Conservation (phyloP, 1,140 invertebrate species). For the Pseudomyrmex dendroicus region DNA sequence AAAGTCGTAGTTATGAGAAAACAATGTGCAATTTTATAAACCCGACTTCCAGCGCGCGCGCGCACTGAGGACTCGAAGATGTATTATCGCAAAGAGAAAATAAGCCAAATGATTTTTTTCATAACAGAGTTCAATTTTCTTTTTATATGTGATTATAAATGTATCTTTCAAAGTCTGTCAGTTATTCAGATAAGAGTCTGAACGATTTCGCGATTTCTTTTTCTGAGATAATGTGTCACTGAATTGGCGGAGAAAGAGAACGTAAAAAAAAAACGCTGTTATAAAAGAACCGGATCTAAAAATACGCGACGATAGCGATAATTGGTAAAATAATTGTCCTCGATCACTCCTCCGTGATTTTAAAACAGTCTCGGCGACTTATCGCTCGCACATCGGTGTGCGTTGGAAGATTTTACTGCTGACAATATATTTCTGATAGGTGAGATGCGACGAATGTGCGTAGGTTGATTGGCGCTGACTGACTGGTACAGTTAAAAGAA, state of each 20-base stretch:
- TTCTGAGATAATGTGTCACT: conserved; percentile 24
- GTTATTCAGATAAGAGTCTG: background rate
- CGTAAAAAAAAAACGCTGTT: conserved; percentile 30
- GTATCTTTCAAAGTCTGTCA: background rate
- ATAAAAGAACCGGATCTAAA: conserved; percentile 39
- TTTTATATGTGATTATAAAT: background rate
- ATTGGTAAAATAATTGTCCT: conserved; percentile 47
- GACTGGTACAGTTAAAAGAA: conserved; percentile 34
- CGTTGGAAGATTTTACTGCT: conserved; percentile 33
- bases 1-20: conserved; percentile 15
- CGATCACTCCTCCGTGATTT: conserved; percentile 18
- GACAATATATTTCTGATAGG: conserved; percentile 19
- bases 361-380: conserved; percentile 15
- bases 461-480: conserved; percentile 50
- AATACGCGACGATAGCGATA: conserved; percentile 47
- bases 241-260: conserved; percentile 27
- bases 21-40: conserved; percentile 22
- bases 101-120: background rate
- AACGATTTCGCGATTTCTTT: conserved; percentile 28
- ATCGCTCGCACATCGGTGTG: conserved; percentile 30
- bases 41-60: background rate
- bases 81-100: background rate
- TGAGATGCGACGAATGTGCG: conserved; percentile 46
- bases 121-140: background rate
- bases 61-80: background rate